phyloP scores from a whole-genome alignment of 2,888 invertebrate species.

The Scaptomyza caliginosa region DNA sequence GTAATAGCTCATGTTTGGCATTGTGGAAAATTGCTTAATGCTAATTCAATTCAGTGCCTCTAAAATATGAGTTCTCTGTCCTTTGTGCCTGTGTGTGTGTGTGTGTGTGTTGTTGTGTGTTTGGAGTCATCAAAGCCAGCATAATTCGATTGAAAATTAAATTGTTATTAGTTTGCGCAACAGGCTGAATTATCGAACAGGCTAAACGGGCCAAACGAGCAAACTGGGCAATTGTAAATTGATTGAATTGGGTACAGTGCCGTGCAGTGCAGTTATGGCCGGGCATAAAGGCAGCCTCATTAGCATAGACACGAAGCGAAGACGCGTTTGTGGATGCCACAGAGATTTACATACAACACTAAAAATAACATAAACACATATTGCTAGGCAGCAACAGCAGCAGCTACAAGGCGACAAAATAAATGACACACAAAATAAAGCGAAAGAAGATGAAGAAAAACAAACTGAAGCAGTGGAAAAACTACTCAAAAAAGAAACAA shows the following conservation, averaged over 20 bases:
- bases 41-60: slow-evolving; percentile 48
- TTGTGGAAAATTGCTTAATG: slow-evolving; percentile 61
- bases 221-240: slow-evolving; percentile 4
- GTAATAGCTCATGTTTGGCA: slow-evolving; percentile 26
- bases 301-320: slow-evolving; percentile 52
- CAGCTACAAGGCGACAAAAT: slow-evolving; percentile 50
- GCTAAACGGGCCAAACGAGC: neutral
- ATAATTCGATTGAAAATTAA: slow-evolving; percentile 74
- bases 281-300: slow-evolving; percentile 66
- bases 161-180: slow-evolving; percentile 75
- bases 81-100: neutral
- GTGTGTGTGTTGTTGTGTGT: slow-evolving; percentile 9
- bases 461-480: slow-evolving; percentile 44
- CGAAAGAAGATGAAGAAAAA: slow-evolving; percentile 8
- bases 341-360: slow-evolving; percentile 70
- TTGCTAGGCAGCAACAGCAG: slow-evolving; percentile 21
- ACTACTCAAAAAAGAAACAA: slow-evolving; percentile 45
- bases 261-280: slow-evolving; percentile 46
- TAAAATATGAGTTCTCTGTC: slow-evolving; percentile 18
- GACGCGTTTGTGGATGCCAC: slow-evolving; percentile 29
- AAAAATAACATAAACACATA: slow-evolving; percentile 68
- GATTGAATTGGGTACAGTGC: slow-evolving; percentile 35
- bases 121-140: slow-evolving; percentile 50
- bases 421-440: slow-evolving; percentile 26
- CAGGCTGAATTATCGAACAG: slow-evolving; percentile 32